These are phyloP conservation scores for Vandiemenella viatica DNA, from an alignment of 2,888 invertebrate genomes.

Conservation along the genomic window DNA sequence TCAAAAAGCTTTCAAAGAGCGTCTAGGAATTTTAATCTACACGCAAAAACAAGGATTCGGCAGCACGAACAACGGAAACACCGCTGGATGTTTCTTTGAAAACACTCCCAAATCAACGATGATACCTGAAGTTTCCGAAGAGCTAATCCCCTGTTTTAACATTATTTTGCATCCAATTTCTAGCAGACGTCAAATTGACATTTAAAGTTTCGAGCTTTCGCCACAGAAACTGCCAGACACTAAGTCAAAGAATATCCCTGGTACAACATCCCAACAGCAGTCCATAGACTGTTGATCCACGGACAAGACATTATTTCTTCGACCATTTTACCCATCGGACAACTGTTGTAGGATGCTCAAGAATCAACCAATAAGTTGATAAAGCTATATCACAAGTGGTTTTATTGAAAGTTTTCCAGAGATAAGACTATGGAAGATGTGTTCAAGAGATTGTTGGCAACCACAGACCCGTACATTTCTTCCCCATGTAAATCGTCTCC, in stretches of 20 bases:
- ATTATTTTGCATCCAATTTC: constrained; percentile 10
- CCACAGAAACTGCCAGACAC: neutral
- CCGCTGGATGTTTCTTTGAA: constrained; percentile 19
- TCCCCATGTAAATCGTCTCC: too few relatives aligned
- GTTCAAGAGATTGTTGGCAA: too few relatives aligned
- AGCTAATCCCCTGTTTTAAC: constrained; percentile 13
- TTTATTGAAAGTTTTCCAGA: too few relatives aligned
- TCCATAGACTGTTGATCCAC: constrained; percentile 1
- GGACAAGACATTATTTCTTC: too few relatives aligned
- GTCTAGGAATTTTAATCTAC: constrained; percentile 22
- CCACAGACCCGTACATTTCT: too few relatives aligned
- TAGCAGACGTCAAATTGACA: constrained; percentile 10
- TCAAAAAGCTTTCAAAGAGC: constrained; percentile 18
- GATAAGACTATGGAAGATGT: too few relatives aligned
- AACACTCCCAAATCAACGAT: constrained; percentile 12
- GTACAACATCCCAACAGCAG: constrained; percentile 1
- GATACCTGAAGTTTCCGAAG: constrained; percentile 14
- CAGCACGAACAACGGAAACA: constrained; percentile 23
- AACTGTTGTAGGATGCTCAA: too few relatives aligned
- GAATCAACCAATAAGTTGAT: too few relatives aligned
- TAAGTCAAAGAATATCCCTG: too few relatives aligned
- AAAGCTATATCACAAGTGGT: too few relatives aligned
- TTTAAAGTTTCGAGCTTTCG: neutral
- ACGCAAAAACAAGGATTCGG: constrained; percentile 21
- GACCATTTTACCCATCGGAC: too few relatives aligned